Evolutionary conservation across 2,888 invertebrate species (phyloP), one percentile per base, ranked within the genome.

Genomic region (Polymixis lichenea): DNA sequence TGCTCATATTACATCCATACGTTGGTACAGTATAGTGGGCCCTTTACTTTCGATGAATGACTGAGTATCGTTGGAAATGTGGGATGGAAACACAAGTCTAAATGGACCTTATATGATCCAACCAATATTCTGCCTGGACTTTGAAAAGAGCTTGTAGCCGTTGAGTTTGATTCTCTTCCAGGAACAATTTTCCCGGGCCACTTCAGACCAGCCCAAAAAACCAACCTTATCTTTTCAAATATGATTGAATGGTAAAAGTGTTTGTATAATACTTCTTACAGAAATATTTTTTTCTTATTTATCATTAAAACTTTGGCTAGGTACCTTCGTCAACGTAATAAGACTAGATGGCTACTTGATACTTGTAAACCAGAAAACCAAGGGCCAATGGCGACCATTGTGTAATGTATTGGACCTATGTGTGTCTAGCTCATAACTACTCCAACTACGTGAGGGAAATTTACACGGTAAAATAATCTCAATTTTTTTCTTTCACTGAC

Each of bases 1-100:
- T 55, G 46, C 28, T 75, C 32, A 64, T 75, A 0, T 49, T n/a
- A 51, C n/a, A n/a, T n/a, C 4, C 25, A 28, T 28, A 38, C 8
- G 13, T 49, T 65, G 22, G 3, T 46, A 32, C 8, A 8, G 7
- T 22, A 0, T 46, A 19, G 19, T 32, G 15, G 17, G 71, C 32
- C 74, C 61, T 61, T 74, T 61, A n/a, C 6, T 28, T 5, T 46
- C 43, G 19, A 61, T 11, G n/a, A n/a, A n/a, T n/a, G n/a, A n/a
- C n/a, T n/a, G n/a, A n/a, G n/a, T n/a, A n/a, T n/a, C n/a, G n/a
- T 43, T n/a, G 15, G n/a, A 43, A 51, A 72, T 53, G 58, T 43
- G 13, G 43, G 19, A 19, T 43, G 13, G 19, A 28, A 43, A 72
- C 51, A 51, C 15, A 11, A 22, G 32, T 60, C 5, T 51, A 28